These are phyloP conservation scores for Zhuqinia jingwanae DNA, from an alignment of 2,888 invertebrate species.

Conservation along the genomic window DNA sequence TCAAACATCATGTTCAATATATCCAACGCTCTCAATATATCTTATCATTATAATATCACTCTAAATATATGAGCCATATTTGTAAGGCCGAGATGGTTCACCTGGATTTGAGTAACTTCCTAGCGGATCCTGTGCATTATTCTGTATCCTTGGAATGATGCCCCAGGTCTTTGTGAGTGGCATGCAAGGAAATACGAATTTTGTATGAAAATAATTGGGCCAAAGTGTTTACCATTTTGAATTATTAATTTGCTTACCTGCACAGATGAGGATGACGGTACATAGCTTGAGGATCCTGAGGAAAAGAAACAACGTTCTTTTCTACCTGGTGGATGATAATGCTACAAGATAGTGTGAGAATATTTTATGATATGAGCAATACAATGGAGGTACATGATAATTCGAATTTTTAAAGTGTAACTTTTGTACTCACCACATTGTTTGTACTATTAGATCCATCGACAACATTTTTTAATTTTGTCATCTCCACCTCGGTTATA, in stretches of 20 bases:
- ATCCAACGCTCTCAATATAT: background rate
- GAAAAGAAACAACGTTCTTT: conserved; percentile 21
- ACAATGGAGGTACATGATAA: too few relatives aligned
- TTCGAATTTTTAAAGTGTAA: too few relatives aligned
- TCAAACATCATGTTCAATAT: background rate
- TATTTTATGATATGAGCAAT: too few relatives aligned
- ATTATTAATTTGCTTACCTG: background rate
- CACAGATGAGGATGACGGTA: background rate
- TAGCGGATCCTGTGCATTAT: background rate
- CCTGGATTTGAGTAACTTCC: background rate
- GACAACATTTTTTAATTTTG: too few relatives aligned
- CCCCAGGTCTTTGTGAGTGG: background rate
- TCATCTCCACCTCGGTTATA: too few relatives aligned
- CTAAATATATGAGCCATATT: background rate
- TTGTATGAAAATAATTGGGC: background rate
- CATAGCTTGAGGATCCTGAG: background rate
- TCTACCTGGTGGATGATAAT: background rate
- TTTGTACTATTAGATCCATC: too few relatives aligned
- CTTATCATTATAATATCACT: background rate
- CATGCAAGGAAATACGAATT: background rate
- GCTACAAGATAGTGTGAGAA: too few relatives aligned
- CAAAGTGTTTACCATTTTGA: too few relatives aligned
- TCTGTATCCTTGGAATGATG: conserved; percentile 27
- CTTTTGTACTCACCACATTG: too few relatives aligned
- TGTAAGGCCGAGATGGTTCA: background rate